Evolutionary conservation across 2,113 vertebrate genomes (phyloP), one percentile per base, ranked within the genome.

Genomic region (Sakesphorus luctuosus): DNA sequence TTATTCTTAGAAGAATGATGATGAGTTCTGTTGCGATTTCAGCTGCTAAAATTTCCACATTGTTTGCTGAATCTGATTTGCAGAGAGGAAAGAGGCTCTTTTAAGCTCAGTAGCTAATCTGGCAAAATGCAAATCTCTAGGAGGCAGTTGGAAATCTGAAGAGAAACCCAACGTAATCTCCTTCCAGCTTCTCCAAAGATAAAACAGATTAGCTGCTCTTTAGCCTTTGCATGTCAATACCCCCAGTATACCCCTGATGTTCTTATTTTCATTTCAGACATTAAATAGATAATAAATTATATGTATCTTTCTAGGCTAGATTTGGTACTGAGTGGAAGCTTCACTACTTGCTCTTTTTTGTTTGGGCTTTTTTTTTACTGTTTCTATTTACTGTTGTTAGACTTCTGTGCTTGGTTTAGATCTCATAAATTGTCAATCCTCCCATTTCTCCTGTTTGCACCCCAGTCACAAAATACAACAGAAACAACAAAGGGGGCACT

Each of bases 111-210:
- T 11, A 86, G 44, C 73, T 88, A 84, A 84, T 84, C 58, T 92
- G 83, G 38, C 61, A 87, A 90, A 95, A 92, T 61, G 73, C 73
- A 81, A 23, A 90, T 94, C 38, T 68, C 44, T 78, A 68, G 83
- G 76, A 94, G 83, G 49, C 61, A 81, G 68, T 53, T 92, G 67
- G 79, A 93, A 90, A 88, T 68, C 35, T 29, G 56, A 83, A 77
- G 89, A n/a, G 90, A 29, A 76, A 44, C 56, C 12, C 65, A 78
- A 10, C 43, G 61, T 65, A 65, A 88, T 94, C 43, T 93, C 35
- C 10, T 87, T 24, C 43, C 47, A 46, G n/a, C 52, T 87, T 74
- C 73, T 93, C 71, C 63, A 61, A 71, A 94, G 71, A 87, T 73
- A 53, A 61, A 92, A 44, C 47, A 75, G 72, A 92, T 88, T 16